A percentile compares a stretch with the other conserved stretches of the same genome.
Evolutionary conservation across 2,797 vertebrate species (phyloP).

Genomic region (Sebastes flavidus): DNA sequence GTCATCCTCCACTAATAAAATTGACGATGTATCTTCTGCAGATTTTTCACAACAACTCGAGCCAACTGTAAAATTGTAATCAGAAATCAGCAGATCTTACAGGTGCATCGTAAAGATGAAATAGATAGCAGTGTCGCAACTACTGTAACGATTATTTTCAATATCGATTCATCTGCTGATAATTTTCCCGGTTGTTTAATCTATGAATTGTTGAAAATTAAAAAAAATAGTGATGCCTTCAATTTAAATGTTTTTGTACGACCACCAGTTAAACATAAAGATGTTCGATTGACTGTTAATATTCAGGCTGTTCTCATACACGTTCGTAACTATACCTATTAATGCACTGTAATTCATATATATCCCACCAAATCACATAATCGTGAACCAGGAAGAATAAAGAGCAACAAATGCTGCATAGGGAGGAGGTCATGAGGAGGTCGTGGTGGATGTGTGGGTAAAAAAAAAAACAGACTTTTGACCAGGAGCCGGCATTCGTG

Average conservation of each 20-base stretch:
- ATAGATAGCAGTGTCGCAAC: not conserved
- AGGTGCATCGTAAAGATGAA: not conserved
- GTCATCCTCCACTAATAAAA: constrained; percentile 73
- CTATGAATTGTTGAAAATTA: not conserved
- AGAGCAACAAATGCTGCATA: too few species aligned
- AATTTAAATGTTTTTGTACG: not conserved
- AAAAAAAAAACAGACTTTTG: too few species aligned
- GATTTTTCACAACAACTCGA: constrained; percentile 15
- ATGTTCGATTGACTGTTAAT: not conserved
- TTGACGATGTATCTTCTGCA: constrained; percentile 32
- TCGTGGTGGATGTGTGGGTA: too few species aligned
- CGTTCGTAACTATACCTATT: too few species aligned
- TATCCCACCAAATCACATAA: too few species aligned
- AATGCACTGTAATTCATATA: too few species aligned
- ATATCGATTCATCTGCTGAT: not conserved
- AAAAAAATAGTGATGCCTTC: not conserved
- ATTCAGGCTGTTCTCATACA: not conserved
- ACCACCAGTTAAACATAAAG: not conserved
- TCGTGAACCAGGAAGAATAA: too few species aligned
- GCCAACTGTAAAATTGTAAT: not conserved
- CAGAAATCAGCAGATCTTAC: not conserved
- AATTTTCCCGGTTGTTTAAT: not conserved
- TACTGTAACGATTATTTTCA: not conserved
- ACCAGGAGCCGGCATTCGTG: too few species aligned
- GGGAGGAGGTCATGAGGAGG: too few species aligned